Percentiles rank a stretch among this genome's conserved stretches.
Evolutionary conservation across 2,888 invertebrate genomes (phyloP).

Genomic region (Ceramica pisi): DNA sequence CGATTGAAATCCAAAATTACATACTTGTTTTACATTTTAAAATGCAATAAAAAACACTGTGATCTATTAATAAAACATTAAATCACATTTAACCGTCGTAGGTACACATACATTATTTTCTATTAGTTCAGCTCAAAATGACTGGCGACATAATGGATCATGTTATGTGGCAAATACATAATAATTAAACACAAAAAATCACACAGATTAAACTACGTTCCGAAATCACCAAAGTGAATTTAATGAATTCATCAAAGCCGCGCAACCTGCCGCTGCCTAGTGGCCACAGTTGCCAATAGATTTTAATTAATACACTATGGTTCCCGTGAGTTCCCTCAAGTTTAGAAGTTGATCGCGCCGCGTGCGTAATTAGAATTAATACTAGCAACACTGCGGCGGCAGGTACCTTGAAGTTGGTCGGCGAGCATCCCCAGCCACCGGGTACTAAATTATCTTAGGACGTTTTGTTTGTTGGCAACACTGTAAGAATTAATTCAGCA

Average conservation of each 20-base stretch:
- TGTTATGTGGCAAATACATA: no score
- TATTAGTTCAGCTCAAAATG: neutral
- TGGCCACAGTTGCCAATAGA: conserved; percentile 69
- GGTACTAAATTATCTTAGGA: conserved; percentile 60
- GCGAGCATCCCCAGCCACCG: conserved; percentile 56
- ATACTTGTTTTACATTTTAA: no score
- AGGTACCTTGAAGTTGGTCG: conserved; percentile 60
- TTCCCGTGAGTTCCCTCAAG: conserved; percentile 74
- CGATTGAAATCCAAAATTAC: no score
- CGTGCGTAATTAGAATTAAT: conserved; percentile 77
- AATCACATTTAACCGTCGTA: no score
- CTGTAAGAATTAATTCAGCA: conserved; percentile 60
- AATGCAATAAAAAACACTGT: no score
- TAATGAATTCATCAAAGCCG: conserved; percentile 57
- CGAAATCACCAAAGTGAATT: conserved; percentile 53
- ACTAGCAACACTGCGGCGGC: conserved; percentile 63
- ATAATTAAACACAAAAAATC: conserved; percentile 22
- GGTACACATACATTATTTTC: neutral
- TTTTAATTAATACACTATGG: conserved; percentile 82
- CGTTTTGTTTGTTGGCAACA: conserved; percentile 61
- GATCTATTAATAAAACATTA: no score
- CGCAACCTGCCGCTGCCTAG: conserved; percentile 42
- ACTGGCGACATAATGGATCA: neutral
- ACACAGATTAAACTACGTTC: conserved; percentile 6
- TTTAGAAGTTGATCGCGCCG: conserved; percentile 72